phyloP scores from a whole-genome alignment of 1,140 invertebrate genomes.

The Drosophila nigromelanica region DNA sequence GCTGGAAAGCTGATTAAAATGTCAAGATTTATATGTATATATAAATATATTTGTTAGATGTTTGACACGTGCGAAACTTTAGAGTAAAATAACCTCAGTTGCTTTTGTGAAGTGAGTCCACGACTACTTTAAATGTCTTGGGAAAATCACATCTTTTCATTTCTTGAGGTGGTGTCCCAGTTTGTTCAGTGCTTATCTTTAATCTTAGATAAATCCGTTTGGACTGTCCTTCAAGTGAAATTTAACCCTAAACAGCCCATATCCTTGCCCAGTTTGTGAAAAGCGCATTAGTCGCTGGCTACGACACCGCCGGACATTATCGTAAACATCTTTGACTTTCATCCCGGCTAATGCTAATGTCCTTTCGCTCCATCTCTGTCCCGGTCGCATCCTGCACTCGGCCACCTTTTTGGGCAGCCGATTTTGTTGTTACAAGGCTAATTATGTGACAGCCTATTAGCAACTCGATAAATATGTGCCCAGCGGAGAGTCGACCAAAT shows the following conservation, averaged over 20 bases:
- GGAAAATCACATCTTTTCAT: conserved; percentile 21
- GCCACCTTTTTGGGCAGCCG: conserved; percentile 54
- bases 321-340: conserved; percentile 73
- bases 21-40: not conserved
- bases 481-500: conserved; percentile 54
- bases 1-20: not conserved
- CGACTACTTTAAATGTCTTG: not conserved
- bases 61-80: conserved; percentile 23
- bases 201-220: conserved; percentile 45
- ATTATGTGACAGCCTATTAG: conserved; percentile 82
- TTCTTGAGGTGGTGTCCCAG: not conserved
- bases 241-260: conserved; percentile 10
- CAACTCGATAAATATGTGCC: conserved; percentile 82
- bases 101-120: conserved; percentile 14
- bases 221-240: conserved; percentile 36
- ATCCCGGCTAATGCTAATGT: conserved; percentile 69
- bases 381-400: conserved; percentile 4
- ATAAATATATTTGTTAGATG: not conserved
- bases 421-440: conserved; percentile 74
- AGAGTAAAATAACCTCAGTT: not conserved
- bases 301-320: conserved; percentile 65
- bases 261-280: conserved; percentile 23
- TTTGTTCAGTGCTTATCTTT: conserved; percentile 20
- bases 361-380: conserved; percentile 40
- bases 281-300: conserved; percentile 58